Percentiles rank a stretch among this genome's conserved stretches.
Evolutionary conservation across 2,888 invertebrate species (phyloP).

Genomic region (Oscheius sp.): DNA sequence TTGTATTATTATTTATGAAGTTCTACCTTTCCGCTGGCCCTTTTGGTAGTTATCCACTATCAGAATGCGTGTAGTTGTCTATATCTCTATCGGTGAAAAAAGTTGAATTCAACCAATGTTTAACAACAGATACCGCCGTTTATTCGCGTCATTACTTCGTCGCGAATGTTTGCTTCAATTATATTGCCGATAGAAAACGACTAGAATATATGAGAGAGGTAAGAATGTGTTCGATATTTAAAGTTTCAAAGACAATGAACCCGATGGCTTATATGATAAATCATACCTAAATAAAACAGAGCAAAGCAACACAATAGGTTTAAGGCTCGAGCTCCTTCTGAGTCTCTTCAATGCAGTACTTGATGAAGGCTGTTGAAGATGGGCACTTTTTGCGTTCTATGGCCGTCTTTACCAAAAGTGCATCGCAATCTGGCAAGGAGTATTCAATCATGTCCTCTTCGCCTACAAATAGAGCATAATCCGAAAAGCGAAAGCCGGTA

Average conservation of each 20-base stretch:
- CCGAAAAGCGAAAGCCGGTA: not conserved
- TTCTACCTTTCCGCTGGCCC: not conserved
- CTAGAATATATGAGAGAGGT: not conserved
- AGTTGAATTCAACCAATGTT: not conserved
- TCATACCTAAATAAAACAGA: too few species aligned
- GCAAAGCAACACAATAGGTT: too few species aligned
- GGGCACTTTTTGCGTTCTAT: conserved; percentile 4
- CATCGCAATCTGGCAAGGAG: conserved; percentile 6
- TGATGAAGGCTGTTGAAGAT: conserved; percentile 1
- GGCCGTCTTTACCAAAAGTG: conserved; percentile 6
- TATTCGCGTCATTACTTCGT: conserved; percentile 10
- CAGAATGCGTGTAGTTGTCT: conserved; percentile 2
- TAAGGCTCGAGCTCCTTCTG: conserved; percentile 4
- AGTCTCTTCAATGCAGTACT: conserved; percentile 1
- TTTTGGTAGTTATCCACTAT: conserved; percentile 5
- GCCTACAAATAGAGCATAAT: not conserved
- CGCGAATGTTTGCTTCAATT: too few species aligned
- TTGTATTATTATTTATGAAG: conserved; percentile 16
- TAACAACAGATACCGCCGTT: not conserved
- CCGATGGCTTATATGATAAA: too few species aligned
- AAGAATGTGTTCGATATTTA: not conserved
- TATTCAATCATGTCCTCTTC: not conserved
- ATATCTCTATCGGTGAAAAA: conserved; percentile 12
- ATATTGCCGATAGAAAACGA: conserved; percentile 1
- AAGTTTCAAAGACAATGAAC: not conserved